Conservation (phyloP, 2,113 vertebrate genomes). For the Solea solea region DNA sequence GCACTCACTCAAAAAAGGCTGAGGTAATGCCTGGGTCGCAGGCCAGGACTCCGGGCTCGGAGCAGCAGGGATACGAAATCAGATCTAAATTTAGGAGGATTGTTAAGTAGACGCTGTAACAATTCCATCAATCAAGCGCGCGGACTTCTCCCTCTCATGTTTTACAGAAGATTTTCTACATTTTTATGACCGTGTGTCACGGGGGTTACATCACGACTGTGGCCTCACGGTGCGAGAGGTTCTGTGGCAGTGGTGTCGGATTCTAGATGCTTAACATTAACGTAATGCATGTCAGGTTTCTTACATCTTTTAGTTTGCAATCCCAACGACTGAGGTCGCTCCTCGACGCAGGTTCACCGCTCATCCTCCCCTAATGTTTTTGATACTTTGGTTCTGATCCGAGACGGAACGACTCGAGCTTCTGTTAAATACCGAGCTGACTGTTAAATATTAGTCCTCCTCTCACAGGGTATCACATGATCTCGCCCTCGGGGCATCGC, state of each 20-base stretch:
- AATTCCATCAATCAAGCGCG: conserved; percentile 75
- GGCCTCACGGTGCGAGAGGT: conserved; percentile 18
- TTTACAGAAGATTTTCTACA: conserved; percentile 65
- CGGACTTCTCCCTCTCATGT: conserved; percentile 62
- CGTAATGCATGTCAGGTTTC: conserved; percentile 29
- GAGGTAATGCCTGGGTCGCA: conserved; percentile 77
- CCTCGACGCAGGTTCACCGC: conserved; percentile 36
- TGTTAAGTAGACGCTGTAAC: conserved; percentile 79
- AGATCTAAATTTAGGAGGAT: conserved; percentile 79
- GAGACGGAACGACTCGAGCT: conserved; percentile 55
- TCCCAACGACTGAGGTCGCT: conserved; percentile 49
- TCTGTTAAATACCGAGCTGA: conserved; percentile 69
- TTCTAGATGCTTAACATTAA: conserved; percentile 30
- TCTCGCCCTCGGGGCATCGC: conserved; percentile 59
- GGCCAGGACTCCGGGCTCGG: conserved; percentile 73
- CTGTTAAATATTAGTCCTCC: conserved; percentile 67
- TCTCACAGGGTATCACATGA: conserved; percentile 68
- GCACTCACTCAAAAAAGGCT: conserved; percentile 68
- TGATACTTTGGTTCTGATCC: conserved; percentile 65
- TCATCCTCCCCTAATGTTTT: conserved; percentile 67
- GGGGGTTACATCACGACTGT: conserved; percentile 53
- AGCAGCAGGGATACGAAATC: conserved; percentile 64
- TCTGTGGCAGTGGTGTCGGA: conserved; percentile 33
- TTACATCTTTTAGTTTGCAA: background rate
- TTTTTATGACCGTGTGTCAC: conserved; percentile 54